Evolutionary conservation across 2,113 vertebrate genomes (phyloP).

Genomic region (Octodon degus): DNA sequence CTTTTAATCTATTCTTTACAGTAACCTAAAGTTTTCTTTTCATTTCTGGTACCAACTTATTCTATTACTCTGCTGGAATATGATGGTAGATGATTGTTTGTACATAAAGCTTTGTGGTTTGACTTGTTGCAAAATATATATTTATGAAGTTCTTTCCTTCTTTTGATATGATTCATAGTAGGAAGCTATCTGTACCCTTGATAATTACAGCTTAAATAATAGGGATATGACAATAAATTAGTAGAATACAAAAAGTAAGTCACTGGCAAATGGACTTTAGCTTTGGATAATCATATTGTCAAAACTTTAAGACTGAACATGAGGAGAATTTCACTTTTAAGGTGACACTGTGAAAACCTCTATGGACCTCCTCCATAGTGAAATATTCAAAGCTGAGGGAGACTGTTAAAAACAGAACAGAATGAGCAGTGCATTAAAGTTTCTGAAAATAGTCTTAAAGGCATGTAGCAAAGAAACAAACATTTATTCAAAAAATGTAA

Average conservation of each 20-base stretch:
- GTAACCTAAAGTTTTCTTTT: slow-evolving; percentile 18
- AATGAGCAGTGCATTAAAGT: not conserved
- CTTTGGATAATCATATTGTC: not conserved
- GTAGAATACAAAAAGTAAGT: not conserved
- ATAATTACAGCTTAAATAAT: not conserved
- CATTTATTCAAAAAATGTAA: not conserved
- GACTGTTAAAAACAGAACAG: not conserved
- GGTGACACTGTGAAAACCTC: not conserved
- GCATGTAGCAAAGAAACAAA: not conserved
- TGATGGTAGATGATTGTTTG: not conserved
- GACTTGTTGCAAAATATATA: not conserved
- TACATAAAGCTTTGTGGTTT: not conserved
- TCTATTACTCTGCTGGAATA: not conserved
- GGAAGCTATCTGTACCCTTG: not conserved
- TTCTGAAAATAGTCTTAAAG: not conserved
- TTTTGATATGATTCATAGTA: not conserved
- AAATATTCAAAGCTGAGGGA: not conserved
- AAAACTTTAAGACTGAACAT: not conserved
- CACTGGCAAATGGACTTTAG: not conserved
- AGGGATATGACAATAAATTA: not conserved
- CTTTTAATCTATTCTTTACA: not conserved
- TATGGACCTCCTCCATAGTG: not conserved
- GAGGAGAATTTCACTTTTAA: not conserved
- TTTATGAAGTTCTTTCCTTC: not conserved
- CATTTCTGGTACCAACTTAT: not conserved